These are phyloP conservation scores for Ancistrus triradiatus DNA, from an alignment of 2,113 vertebrate species.

Conservation along the genomic window DNA sequence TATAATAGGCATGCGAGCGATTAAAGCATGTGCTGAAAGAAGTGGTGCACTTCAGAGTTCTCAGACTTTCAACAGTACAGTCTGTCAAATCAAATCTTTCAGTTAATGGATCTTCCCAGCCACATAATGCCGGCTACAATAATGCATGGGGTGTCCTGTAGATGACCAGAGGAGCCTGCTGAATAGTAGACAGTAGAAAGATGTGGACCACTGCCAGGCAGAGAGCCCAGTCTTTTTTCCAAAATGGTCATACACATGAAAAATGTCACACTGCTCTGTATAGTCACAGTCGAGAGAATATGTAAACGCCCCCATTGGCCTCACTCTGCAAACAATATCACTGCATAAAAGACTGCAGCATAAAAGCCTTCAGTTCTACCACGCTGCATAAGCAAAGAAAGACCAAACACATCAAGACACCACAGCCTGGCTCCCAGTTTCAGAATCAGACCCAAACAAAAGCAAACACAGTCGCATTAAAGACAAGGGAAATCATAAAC, in stretches of 20 bases:
- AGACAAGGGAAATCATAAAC: conserved; percentile 27
- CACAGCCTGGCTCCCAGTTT: conserved; percentile 52
- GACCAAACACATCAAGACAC: conserved; percentile 36
- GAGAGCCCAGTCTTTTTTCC: conserved; percentile 39
- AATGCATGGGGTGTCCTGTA: conserved; percentile 4
- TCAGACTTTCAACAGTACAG: no score
- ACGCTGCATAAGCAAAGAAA: conserved; percentile 27
- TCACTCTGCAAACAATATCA: conserved; percentile 34
- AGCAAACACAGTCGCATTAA: conserved; percentile 35
- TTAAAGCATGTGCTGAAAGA: conserved; percentile 11
- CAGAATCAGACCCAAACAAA: conserved; percentile 54
- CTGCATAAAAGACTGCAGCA: conserved; percentile 24
- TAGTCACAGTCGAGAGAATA: no score
- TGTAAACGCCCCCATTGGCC: conserved; percentile 14
- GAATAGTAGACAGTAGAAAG: conserved; percentile 39
- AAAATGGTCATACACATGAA: conserved; percentile 25
- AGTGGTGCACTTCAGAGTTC: background rate
- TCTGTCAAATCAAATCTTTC: conserved; percentile 8
- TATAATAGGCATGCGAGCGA: conserved; percentile 52
- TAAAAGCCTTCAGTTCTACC: conserved; percentile 23
- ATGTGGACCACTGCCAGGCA: conserved; percentile 40
- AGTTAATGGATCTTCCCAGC: conserved; percentile 1
- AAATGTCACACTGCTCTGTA: conserved; percentile 1
- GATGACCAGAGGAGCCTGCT: conserved; percentile 23
- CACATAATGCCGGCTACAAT: background rate